Base-by-base conservation (phyloP, 1,140 invertebrate species). In the Dendrolimus punctatus region DNA sequence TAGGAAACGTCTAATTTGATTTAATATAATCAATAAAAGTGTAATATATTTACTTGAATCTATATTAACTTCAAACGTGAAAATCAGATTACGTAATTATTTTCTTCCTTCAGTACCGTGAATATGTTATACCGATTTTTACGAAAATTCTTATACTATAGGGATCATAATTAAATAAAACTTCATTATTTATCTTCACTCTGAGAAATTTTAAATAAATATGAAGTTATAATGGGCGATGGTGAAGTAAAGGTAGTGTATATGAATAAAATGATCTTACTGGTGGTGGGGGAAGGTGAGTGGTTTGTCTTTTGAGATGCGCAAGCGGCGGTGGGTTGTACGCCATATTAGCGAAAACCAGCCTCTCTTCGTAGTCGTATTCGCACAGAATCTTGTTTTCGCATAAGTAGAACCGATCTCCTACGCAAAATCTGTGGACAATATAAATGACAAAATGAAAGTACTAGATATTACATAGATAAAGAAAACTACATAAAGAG, bases 321-420 rank as follows among this genome's bases (percentile, higher is more conserved):
- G 95, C 93, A 44, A 96, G 87, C 43, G 93, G 92, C 45, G 94
- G 93, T 47, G 96, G 95, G 77, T 96, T 95, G 85, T 95, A 95
- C 39, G 95, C 94, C 93, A 97, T 95, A 73, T 94, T 96, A 43
- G 95, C 95, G 80, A 96, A 96, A 44, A 96, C 94, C 80, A 96
- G 88, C 58, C 96, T 89, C 85, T 98, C 96, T 79, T 98, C 96
- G 80, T 98, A 99, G 85, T 99, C 97, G 80, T 97, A 98, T 83
- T 98, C 96, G 88, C 97, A 99, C 8, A 99, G 91, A 63, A 99
- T 98, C 89, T 98, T 98, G 87, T 98, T 98, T 79, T 98, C 96
- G 88, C 95, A 97, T 62, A 99, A 87, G 86, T 98, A 99, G 86
- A 98, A 99, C 54, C 95, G 91, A 87, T 98, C 97, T 40, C 97